Percentiles rank a stretch among this genome's conserved stretches.
phyloP scores from a whole-genome alignment of 2,797 vertebrate genomes.

The Pelochelys cantorii region DNA sequence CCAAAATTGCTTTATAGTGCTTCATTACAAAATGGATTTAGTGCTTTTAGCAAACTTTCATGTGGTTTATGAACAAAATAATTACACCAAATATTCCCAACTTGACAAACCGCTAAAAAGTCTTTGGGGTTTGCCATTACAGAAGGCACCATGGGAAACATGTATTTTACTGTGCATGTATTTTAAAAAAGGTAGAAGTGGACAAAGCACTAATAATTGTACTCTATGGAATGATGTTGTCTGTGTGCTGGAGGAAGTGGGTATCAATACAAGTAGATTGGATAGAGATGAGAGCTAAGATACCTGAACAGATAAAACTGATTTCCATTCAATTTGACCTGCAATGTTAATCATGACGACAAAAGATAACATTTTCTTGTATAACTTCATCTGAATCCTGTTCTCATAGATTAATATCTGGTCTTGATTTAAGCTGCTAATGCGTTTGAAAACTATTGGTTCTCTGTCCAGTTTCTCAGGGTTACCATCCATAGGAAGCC shows the following conservation, averaged over 20 bases:
- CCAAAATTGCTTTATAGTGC: not conserved
- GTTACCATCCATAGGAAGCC: not conserved
- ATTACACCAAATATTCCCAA: not conserved
- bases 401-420: not conserved
- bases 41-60: not conserved
- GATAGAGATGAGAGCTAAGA: not conserved
- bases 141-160: not conserved
- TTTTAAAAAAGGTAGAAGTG: not conserved
- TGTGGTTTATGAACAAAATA: not conserved
- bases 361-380: too few relatives aligned
- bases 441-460: not conserved
- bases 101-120: not conserved
- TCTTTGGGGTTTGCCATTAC: not conserved
- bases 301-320: not conserved
- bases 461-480: not conserved
- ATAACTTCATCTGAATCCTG: not conserved
- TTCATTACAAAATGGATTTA: not conserved
- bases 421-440: not conserved
- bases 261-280: not conserved
- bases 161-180: not conserved
- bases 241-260: not conserved
- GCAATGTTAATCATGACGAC: not conserved
- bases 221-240: not conserved
- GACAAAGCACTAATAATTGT: not conserved
- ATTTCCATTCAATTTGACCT: not conserved